Conservation (phyloP, 2,113 vertebrate genomes). For the Madoqua kirkii region DNA sequence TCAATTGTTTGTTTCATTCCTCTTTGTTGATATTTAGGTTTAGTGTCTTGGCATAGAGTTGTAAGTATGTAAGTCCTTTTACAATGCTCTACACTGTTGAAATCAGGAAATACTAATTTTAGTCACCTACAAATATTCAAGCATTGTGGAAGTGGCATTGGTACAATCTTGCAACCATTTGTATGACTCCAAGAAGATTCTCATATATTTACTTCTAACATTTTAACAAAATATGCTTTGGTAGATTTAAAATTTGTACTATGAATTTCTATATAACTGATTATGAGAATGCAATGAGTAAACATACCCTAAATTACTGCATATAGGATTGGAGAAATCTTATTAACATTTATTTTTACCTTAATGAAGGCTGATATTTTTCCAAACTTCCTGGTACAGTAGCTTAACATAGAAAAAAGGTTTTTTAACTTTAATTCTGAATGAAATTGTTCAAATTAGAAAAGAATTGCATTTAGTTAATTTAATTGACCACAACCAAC, state of each 20-base stretch:
- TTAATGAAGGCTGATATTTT: background rate
- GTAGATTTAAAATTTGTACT: background rate
- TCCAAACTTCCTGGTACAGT: background rate
- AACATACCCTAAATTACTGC: background rate
- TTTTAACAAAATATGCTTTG: background rate
- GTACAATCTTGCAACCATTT: background rate
- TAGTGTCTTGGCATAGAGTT: background rate
- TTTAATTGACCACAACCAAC: background rate
- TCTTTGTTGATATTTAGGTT: background rate
- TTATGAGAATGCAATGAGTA: background rate
- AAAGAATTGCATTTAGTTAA: slow-evolving; percentile 37
- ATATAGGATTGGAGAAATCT: background rate
- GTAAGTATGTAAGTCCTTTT: background rate
- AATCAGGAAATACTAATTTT: background rate
- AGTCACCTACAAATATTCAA: background rate
- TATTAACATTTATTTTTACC: background rate
- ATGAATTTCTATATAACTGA: background rate
- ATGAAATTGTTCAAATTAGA: slow-evolving; percentile 4
- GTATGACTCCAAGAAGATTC: background rate
- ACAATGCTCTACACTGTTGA: background rate
- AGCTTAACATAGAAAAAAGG: background rate
- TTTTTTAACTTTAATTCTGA: slow-evolving; percentile 10
- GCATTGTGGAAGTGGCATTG: background rate
- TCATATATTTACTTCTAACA: background rate
- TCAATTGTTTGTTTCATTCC: background rate